phyloP scores from a whole-genome alignment of 2,888 invertebrate species.

The Prenolepis imparis region DNA sequence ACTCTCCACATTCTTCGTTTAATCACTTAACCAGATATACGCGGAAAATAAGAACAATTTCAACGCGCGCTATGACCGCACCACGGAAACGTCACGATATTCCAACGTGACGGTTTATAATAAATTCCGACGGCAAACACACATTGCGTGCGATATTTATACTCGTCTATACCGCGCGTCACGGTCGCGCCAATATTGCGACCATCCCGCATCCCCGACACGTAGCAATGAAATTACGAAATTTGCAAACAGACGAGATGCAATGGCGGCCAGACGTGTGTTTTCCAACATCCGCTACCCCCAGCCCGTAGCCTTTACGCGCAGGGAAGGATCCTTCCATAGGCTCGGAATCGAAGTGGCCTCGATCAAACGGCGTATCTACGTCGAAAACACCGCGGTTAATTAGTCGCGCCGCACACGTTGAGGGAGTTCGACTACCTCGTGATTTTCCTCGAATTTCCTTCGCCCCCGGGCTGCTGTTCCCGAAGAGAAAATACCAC shows the following conservation, averaged over 20 bases:
- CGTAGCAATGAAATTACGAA: slow-evolving; percentile 55
- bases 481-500: slow-evolving; percentile 38
- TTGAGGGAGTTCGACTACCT: background rate
- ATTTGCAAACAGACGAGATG: slow-evolving; percentile 57
- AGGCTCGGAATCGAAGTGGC: background rate
- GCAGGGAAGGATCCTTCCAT: background rate
- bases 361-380: slow-evolving; percentile 24
- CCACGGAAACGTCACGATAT: slow-evolving; percentile 26
- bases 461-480: slow-evolving; percentile 12
- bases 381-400: background rate
- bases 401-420: background rate
- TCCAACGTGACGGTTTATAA: slow-evolving; percentile 41
- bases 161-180: slow-evolving; percentile 37
- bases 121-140: slow-evolving; percentile 45
- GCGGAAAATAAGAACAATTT: slow-evolving; percentile 7
- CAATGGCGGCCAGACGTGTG: slow-evolving; percentile 17
- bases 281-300: slow-evolving; percentile 23
- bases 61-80: background rate
- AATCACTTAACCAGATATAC: background rate
- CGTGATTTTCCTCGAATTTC: slow-evolving; percentile 37
- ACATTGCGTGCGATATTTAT: slow-evolving; percentile 54
- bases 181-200: slow-evolving; percentile 35
- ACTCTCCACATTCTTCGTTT: background rate
- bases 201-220: slow-evolving; percentile 46
- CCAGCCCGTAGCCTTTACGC: too few relatives aligned